phyloP scores from a whole-genome alignment of 2,888 invertebrate genomes.

The Rhogogaster chlorosoma region DNA sequence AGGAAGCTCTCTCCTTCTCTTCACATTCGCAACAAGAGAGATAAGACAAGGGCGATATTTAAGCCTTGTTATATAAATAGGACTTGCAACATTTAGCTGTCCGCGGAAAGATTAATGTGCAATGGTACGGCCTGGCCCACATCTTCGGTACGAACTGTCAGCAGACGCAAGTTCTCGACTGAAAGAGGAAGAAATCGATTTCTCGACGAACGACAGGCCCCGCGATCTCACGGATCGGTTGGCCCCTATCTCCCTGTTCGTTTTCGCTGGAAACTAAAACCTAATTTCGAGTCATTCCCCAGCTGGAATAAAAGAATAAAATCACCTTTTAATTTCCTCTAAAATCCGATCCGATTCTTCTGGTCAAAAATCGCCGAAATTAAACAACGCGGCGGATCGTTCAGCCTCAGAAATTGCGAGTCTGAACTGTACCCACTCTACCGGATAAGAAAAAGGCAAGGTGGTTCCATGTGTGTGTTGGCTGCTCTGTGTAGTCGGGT shows the following conservation, averaged over 20 bases:
- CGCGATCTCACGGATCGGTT: background rate
- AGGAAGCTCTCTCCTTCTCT: background rate
- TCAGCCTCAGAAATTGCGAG: background rate
- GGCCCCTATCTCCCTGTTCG: background rate
- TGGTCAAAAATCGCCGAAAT: background rate
- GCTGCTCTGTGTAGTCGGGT: background rate
- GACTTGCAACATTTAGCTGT: conserved; percentile 45
- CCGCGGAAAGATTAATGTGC: conserved; percentile 37
- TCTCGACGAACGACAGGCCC: background rate
- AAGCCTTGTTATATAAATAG: conserved; percentile 43
- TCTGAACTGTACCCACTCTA: conserved; percentile 14
- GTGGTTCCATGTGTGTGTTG: background rate
- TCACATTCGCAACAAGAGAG: background rate
- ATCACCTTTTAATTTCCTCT: background rate
- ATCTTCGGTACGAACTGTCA: conserved; percentile 14
- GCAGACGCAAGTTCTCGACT: background rate
- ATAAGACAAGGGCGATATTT: conserved; percentile 48
- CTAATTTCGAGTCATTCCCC: no score
- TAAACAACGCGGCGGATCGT: background rate
- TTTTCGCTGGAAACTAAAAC: background rate
- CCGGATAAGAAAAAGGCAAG: conserved; percentile 13
- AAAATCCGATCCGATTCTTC: background rate
- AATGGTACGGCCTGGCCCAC: conserved; percentile 23
- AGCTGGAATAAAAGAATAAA: no score
- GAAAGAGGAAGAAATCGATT: conserved; percentile 15